Evolutionary conservation across 1,140 invertebrate genomes (phyloP).

Genomic region (Drosophila pruinosa): DNA sequence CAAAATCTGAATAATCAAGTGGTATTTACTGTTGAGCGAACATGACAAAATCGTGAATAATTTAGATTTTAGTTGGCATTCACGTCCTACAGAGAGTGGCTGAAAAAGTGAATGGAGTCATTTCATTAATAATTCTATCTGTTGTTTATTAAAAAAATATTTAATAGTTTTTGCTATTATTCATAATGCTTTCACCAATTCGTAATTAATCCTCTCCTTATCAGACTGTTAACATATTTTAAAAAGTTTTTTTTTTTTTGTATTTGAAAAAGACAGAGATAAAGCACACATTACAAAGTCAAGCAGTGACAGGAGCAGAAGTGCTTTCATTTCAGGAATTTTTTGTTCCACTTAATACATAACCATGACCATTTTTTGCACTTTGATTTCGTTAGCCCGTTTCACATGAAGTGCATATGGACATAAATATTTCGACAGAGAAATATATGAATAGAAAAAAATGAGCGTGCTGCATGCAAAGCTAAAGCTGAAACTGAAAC

Average conservation of each 20-base stretch:
- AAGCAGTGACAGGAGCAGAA: conserved; percentile 7
- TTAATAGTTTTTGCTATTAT: too few species aligned
- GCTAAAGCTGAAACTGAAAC: conserved; percentile 37
- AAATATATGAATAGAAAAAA: not conserved
- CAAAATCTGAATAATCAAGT: not conserved
- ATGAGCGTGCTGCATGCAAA: conserved; percentile 70
- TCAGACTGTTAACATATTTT: not conserved
- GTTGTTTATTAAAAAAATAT: too few species aligned
- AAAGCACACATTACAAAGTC: not conserved
- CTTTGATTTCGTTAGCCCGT: conserved; percentile 9
- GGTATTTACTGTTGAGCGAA: not conserved
- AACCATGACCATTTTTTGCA: conserved; percentile 5
- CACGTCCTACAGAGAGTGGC: too few species aligned
- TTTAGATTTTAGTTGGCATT: not conserved
- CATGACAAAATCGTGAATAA: not conserved
- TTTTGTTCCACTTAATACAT: not conserved
- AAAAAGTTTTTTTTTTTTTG: not conserved
- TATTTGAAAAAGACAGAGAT: not conserved
- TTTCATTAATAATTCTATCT: too few species aligned
- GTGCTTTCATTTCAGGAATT: not conserved
- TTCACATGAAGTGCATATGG: conserved; percentile 9
- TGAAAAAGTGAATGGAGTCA: too few species aligned
- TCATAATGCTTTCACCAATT: not conserved
- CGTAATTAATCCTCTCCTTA: too few species aligned
- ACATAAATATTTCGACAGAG: conserved; percentile 8